phyloP scores from a whole-genome alignment of 2,888 invertebrate genomes.

The Apomyelois bistriatella region DNA sequence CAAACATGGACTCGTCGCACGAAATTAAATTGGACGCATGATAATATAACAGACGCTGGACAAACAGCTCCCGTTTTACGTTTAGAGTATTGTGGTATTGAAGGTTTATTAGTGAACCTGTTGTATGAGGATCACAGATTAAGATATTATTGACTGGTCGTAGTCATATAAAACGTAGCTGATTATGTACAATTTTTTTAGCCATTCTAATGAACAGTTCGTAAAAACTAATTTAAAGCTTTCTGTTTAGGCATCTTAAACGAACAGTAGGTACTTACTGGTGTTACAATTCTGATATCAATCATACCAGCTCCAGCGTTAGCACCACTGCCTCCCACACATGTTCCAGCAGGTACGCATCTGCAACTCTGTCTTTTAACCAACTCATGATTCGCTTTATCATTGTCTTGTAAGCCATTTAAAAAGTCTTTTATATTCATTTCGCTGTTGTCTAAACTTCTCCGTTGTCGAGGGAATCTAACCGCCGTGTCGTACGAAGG shows the following conservation, averaged over 20 bases:
- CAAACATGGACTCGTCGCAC: no score
- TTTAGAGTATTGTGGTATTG: no score
- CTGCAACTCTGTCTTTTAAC: constrained; percentile 63
- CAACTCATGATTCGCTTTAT: constrained; percentile 37
- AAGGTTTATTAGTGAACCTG: no score
- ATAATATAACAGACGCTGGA: no score
- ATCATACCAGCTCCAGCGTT: constrained; percentile 78
- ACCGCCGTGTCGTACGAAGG: constrained; percentile 55
- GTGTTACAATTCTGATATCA: constrained; percentile 81
- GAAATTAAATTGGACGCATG: no score
- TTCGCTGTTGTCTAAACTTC: constrained; percentile 31
- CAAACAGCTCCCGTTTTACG: no score
- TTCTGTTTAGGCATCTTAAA: not conserved
- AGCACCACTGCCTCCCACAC: constrained; percentile 34
- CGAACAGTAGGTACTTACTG: constrained; percentile 59
- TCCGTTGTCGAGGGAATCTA: constrained; percentile 60
- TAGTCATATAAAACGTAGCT: no score
- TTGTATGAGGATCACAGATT: no score
- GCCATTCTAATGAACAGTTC: no score
- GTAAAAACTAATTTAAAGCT: no score
- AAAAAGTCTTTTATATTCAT: constrained; percentile 28
- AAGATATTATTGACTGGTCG: no score
- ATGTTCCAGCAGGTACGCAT: constrained; percentile 62
- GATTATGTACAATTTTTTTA: no score
- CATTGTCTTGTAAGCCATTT: constrained; percentile 18